Evolutionary conservation across 2,797 vertebrate genomes (phyloP).

Genomic region (Choloepus didactylus): DNA sequence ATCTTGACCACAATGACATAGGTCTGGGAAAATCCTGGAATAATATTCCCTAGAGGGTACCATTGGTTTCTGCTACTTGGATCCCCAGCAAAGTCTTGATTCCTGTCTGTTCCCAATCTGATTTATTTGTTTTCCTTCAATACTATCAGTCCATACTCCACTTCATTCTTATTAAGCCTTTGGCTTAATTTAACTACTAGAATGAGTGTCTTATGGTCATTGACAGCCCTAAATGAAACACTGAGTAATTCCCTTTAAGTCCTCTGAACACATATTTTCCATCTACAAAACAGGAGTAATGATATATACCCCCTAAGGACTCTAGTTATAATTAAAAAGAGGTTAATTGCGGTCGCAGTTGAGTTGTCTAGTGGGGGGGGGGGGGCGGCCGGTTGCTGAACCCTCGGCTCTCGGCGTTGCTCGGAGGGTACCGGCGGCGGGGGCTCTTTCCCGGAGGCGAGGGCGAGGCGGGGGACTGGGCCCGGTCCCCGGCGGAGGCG

Average conservation of each 20-base stretch:
- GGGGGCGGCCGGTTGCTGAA: too few species aligned
- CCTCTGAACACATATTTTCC: neutral
- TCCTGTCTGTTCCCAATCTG: neutral
- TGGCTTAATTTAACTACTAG: neutral
- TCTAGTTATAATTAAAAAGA: neutral
- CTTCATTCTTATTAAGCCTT: neutral
- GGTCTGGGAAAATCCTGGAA: neutral
- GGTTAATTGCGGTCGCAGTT: too few species aligned
- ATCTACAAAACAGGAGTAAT: neutral
- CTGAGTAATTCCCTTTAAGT: neutral
- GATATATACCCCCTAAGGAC: neutral
- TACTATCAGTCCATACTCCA: neutral
- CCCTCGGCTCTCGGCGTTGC: too few species aligned
- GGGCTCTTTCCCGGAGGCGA: too few species aligned
- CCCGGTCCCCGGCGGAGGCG: too few species aligned
- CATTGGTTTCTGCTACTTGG: neutral
- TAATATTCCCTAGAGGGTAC: neutral
- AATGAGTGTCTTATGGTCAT: neutral
- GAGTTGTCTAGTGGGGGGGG: too few species aligned
- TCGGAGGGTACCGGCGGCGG: too few species aligned
- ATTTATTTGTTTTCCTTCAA: neutral
- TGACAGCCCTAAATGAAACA: neutral
- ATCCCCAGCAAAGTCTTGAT: neutral
- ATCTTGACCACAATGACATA: neutral
- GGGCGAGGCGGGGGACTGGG: too few species aligned